Base-by-base conservation (phyloP, 2,888 invertebrate genomes). In the Thalpophila matura region DNA sequence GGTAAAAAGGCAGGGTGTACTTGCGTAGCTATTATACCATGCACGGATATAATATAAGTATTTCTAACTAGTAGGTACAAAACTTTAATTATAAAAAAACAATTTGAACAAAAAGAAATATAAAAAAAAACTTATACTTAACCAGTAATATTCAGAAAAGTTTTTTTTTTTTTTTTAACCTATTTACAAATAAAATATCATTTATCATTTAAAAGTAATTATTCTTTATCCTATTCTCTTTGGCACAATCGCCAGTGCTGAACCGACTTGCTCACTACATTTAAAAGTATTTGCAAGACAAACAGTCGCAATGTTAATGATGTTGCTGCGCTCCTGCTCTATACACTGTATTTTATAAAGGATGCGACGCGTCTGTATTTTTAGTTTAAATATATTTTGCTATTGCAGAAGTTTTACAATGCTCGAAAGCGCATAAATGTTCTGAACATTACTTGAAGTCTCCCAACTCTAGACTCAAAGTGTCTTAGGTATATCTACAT, bases 221-320 rank as follows among this genome's bases (percentile, higher is more conserved):
- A 62, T 62, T 20, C 4, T 63, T 7, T 37, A 27, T 5, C 12
- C 2, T 64, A 31, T 40, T 46, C 33, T 46, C 10, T 69, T 27
- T 42, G 46, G 27, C n/a, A 37, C 18, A 1, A 18, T 5, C 5
- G 49, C 10, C 16, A 14, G n/a, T 31, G n/a, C 22, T 16, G 4
- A 29, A 18, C 29, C 50, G 42, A 29, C 42, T 42, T 42, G 64
- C 14, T 50, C 35, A 12, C 3, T 69, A 58, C 37, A 51, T 35
- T 42, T 47, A 54, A 43, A 72, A 72, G 42, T 72, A 49, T 72
- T 72, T 66, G 33, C 73, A 24, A 65, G 56, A 49, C 66, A 49
- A 67, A 73, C 26, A 26, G 33, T 7, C 33, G 47, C 73, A 40
- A 71, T 27, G 73, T 72, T 65, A 72, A 45, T 72, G 67, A 65